Conservation (phyloP, 2,113 vertebrate species). For the Equus quagga region DNA sequence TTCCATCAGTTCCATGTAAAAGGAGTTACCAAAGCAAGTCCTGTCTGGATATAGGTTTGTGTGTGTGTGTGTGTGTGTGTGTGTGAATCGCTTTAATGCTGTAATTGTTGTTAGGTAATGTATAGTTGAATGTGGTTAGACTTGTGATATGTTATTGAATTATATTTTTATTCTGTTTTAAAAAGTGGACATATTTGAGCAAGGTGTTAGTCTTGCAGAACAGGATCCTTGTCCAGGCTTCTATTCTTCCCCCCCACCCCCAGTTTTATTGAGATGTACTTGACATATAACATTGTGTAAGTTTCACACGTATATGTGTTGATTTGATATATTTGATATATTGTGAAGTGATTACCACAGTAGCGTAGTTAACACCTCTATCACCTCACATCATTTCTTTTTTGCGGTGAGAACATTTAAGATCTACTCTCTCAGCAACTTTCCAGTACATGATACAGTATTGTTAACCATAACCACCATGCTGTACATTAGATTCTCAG, state of each 20-base stretch:
- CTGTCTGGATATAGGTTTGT: neutral
- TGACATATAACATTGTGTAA: neutral
- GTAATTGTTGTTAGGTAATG: neutral
- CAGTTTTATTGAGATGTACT: neutral
- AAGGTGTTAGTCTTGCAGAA: neutral
- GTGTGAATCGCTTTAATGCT: neutral
- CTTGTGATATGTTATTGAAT: neutral
- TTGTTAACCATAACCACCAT: neutral
- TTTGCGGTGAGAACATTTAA: neutral
- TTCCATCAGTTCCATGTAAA: neutral
- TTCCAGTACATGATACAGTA: neutral
- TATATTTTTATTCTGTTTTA: constrained; percentile 20
- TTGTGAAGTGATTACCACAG: neutral
- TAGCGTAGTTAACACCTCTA: neutral
- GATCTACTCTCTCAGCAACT: neutral
- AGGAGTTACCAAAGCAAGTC: neutral
- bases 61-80: neutral
- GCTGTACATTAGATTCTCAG: neutral
- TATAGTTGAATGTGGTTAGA: constrained; percentile 13
- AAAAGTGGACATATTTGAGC: neutral
- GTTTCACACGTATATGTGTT: neutral
- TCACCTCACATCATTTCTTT: neutral
- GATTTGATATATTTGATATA: neutral
- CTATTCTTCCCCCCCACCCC: neutral
- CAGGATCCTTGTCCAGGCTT: neutral